phyloP scores from a whole-genome alignment of 2,888 invertebrate genomes.

The Trissonchulus latispiculum region DNA sequence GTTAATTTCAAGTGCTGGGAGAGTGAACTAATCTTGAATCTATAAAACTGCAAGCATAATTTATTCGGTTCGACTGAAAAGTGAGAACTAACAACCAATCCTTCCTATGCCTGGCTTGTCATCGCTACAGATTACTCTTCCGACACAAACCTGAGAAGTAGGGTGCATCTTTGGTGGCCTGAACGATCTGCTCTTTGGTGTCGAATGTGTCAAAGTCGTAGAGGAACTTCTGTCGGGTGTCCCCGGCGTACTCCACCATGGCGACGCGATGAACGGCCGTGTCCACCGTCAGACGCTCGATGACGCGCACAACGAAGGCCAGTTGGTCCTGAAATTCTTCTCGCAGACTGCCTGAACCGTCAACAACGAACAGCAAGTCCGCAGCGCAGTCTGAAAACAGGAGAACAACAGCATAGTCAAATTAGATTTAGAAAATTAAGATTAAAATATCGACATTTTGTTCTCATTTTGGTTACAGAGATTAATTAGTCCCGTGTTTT shows the following conservation, averaged over 20 bases:
- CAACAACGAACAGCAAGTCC: slow-evolving; percentile 6
- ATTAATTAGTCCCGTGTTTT: too few species aligned
- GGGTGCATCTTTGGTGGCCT: background rate
- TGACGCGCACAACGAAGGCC: background rate
- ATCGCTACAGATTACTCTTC: too few species aligned
- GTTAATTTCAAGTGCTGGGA: too few species aligned
- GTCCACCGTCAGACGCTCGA: background rate
- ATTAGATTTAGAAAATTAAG: background rate
- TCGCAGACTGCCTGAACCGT: background rate
- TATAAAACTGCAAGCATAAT: too few species aligned
- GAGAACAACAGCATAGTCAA: background rate
- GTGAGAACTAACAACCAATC: too few species aligned
- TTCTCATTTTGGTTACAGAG: too few species aligned
- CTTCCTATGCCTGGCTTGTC: too few species aligned
- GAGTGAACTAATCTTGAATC: too few species aligned
- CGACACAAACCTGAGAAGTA: slow-evolving; percentile 3
- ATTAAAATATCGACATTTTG: too few species aligned
- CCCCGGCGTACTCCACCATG: background rate
- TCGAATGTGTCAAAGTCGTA: slow-evolving; percentile 6
- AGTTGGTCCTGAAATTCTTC: background rate
- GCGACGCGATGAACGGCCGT: slow-evolving; percentile 2
- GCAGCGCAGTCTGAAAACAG: slow-evolving; percentile 9
- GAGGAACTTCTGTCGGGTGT: background rate
- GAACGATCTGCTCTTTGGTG: background rate
- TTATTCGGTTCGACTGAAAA: too few species aligned